These are phyloP conservation scores for Gadus chalcogrammus DNA, from an alignment of 2,113 vertebrate species.

Conservation along the genomic window DNA sequence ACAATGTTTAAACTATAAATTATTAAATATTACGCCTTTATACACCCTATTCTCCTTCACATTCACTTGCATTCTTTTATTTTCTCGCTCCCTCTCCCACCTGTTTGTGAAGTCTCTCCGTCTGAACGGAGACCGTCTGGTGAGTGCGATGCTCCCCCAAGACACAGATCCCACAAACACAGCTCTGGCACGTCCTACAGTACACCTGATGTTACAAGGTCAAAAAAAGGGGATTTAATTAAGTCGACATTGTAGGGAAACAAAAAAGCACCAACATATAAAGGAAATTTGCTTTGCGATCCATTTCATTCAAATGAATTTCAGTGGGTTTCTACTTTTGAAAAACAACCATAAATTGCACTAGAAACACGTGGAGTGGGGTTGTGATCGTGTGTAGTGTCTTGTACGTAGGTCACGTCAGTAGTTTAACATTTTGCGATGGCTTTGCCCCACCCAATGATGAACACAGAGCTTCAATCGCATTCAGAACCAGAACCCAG, in stretches of 20 bases:
- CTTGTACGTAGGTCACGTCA: too few species aligned
- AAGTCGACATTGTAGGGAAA: not conserved
- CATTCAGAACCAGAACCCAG: too few species aligned
- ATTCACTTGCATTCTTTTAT: not conserved
- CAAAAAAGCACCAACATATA: not conserved
- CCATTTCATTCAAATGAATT: too few species aligned
- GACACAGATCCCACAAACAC: slow-evolving; percentile 74
- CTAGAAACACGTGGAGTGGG: too few species aligned
- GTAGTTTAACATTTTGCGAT: too few species aligned
- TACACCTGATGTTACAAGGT: slow-evolving; percentile 53
- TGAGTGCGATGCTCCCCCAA: slow-evolving; percentile 68
- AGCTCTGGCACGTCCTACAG: slow-evolving; percentile 65
- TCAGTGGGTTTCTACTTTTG: too few species aligned
- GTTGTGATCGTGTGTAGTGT: too few species aligned
- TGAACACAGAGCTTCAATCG: too few species aligned
- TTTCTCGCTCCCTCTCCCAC: slow-evolving; percentile 31
- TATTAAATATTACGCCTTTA: too few species aligned
- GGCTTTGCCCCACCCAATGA: too few species aligned
- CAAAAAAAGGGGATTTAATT: not conserved
- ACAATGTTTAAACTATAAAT: too few species aligned
- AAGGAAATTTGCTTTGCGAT: too few species aligned
- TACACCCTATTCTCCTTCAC: not conserved
- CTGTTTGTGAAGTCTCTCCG: slow-evolving; percentile 67
- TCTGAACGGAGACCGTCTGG: slow-evolving; percentile 68
- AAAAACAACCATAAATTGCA: not conserved